Evolutionary conservation across 2,888 invertebrate genomes (phyloP), one percentile per base, ranked within the genome.

Genomic region (Lapara coniferarum): DNA sequence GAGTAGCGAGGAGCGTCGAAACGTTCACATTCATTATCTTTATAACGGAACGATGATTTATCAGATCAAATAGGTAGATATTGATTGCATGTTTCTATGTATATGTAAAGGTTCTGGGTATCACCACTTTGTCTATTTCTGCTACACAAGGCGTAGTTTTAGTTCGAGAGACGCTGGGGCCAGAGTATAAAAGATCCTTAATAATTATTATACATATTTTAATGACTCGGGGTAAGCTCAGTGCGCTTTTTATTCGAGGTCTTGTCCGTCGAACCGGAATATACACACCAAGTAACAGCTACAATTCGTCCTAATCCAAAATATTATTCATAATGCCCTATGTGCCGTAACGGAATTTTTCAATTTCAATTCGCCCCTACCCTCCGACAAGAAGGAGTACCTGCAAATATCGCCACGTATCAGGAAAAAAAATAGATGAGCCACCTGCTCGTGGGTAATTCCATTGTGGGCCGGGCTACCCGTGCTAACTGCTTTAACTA

Each of bases 361-460:
- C 25, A 25, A 25, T 25, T 25, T 59, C 44, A 16, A 59, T 59
- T 16, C 59, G 44, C 10, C 10, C 5, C 59, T 10, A 46, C 14
- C 16, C n/a, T 59, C n/a, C 16, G 7, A 46, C 8, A 59, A 63
- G 49, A 63, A 63, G 49, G 19, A 16, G 63, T 63, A 63, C 63
- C 63, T 63, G 63, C 49, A 49, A 63, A 19, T 19, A 16, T 14
- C 51, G 66, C 25, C 52, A 63, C 63, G 49, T 25, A 30, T 51
- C 66, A 37, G 52, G n/a, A 19, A 37, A n/a, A 25, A 66, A 66
- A 66, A 66, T 25, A n/a, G 52, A 66, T 66, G 52, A 66, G 30
- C n/a, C 66, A 66, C 66, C 66, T 66, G 66, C 66, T 49, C n/a
- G 25, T 51, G 49, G 30, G 53, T 66, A 66, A 53, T 66, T 51